phyloP scores from a whole-genome alignment of 2,888 invertebrate genomes.

The Eupithecia insigniata region DNA sequence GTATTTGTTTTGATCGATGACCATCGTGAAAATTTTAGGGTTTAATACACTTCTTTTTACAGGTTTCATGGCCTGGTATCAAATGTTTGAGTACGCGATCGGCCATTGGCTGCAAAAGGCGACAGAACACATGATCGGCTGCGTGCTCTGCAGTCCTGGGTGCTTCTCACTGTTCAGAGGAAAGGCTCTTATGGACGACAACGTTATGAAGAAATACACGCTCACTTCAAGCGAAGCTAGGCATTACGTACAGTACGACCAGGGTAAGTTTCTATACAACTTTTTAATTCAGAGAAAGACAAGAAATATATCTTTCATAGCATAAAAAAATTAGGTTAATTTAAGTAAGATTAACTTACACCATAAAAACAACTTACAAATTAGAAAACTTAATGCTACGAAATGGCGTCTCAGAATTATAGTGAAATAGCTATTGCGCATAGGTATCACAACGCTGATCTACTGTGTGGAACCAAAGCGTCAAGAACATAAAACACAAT shows the following conservation, averaged over 20 bases:
- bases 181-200: slow-evolving; percentile 94
- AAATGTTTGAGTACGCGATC: slow-evolving; percentile 95
- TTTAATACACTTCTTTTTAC: slow-evolving; percentile 21
- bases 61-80: slow-evolving; percentile 94
- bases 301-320: no score
- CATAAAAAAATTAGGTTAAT: no score
- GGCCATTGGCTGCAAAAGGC: slow-evolving; percentile 97
- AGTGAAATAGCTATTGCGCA: no score
- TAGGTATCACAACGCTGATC: no score
- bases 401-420: no score
- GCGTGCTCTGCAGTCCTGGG: slow-evolving; percentile 95
- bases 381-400: no score
- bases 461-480: no score
- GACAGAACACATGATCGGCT: slow-evolving; percentile 94
- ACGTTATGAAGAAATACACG: slow-evolving; percentile 95
- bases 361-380: no score
- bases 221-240: slow-evolving; percentile 89
- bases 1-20: no score
- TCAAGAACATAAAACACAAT: no score
- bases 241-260: slow-evolving; percentile 96
- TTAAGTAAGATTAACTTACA: no score
- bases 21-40: no score
- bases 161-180: slow-evolving; percentile 96
- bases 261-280: slow-evolving; percentile 80
- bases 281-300: not conserved